Base-by-base conservation (phyloP, 1,140 invertebrate genomes). In the Papilio aristodemus region DNA sequence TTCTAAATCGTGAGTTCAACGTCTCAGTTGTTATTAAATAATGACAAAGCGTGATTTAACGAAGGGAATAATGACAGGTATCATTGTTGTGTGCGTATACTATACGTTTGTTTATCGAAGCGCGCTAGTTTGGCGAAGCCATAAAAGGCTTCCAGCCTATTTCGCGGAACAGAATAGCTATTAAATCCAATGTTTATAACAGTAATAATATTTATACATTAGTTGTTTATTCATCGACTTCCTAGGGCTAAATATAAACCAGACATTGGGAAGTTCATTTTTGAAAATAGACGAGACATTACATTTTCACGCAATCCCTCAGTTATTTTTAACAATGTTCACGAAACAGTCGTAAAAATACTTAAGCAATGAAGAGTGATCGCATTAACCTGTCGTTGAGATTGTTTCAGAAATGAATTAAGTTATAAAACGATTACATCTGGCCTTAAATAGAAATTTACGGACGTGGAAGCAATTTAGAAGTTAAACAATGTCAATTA, bases 161-260 rank as follows among this genome's bases (percentile, higher is more conserved):
- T 43, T 63, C 60, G 19, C 19, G 4, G 37, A 63, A 63, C 60
- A 63, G 17, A 63, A 63, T 37, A 37, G 14, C 32, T 38, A 60
- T 60, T 60, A 60, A 43, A 8, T 63, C 19, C 37, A 63, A 19
- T 63, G 60, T 63, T 63, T 63, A 63, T 43, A 41, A 63, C 38
- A 41, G 10, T 41, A 63, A 63, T 63, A 25, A 58, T 58, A 58
- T 25, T 63, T 63, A 63, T 9, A 22, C 19, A 63, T 63, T 63
- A 41, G 38, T 63, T 63, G 38, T 41, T 63, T 63, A 27, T 63
- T 63, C 19, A n/a, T 63, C 60, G 58, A 2, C 19, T 41, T 41
- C 13, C n/a, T 17, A 17, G 11, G 19, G 14, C 32, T 63, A 41
- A 63, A 25, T 63, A 0, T 38, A 39, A 39, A 11, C 7, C 5